Percentiles rank a stretch among this genome's conserved stretches.
Evolutionary conservation across 2,113 vertebrate species (phyloP).

Genomic region (Hippocampus guttulatus): DNA sequence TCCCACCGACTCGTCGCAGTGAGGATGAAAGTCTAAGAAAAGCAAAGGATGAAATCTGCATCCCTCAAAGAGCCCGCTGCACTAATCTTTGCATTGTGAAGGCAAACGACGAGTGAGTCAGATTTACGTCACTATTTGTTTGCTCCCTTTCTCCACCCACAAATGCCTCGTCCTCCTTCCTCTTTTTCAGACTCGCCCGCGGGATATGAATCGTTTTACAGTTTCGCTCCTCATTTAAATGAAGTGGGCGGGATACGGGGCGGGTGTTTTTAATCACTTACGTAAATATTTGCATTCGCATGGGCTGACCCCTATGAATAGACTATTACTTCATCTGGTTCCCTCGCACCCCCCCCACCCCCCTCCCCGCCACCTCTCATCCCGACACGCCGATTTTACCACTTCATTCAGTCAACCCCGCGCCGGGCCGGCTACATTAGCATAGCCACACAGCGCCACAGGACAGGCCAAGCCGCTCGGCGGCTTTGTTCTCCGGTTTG

Average conservation of each 20-base stretch:
- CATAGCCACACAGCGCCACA: constrained; percentile 58
- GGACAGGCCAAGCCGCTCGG: constrained; percentile 38
- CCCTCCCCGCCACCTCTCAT: constrained; percentile 51
- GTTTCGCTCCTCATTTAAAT: constrained; percentile 72
- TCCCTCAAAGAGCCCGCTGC: constrained; percentile 62
- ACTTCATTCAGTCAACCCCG: constrained; percentile 63
- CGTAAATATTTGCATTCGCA: constrained; percentile 78
- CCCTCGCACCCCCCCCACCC: constrained; percentile 3
- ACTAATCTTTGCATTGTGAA: constrained; percentile 73
- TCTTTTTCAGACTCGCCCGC: constrained; percentile 64
- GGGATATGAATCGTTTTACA: constrained; percentile 71
- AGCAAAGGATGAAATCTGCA: constrained; percentile 66
- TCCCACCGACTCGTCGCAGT: constrained; percentile 55
- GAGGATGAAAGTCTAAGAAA: constrained; percentile 72
- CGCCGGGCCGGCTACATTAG: constrained; percentile 59
- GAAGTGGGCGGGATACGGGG: constrained; percentile 67
- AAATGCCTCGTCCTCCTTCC: constrained; percentile 69
- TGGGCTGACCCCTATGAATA: constrained; percentile 69
- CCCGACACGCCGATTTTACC: constrained; percentile 69
- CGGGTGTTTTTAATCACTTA: constrained; percentile 73
- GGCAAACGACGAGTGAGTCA: constrained; percentile 74
- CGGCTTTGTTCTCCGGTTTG: constrained; percentile 67
- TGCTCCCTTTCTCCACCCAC: constrained; percentile 60
- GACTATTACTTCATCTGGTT: constrained; percentile 67
- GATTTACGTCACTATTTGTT: constrained; percentile 74